phyloP scores from a whole-genome alignment of 2,113 vertebrate species.

The Octodon degus region DNA sequence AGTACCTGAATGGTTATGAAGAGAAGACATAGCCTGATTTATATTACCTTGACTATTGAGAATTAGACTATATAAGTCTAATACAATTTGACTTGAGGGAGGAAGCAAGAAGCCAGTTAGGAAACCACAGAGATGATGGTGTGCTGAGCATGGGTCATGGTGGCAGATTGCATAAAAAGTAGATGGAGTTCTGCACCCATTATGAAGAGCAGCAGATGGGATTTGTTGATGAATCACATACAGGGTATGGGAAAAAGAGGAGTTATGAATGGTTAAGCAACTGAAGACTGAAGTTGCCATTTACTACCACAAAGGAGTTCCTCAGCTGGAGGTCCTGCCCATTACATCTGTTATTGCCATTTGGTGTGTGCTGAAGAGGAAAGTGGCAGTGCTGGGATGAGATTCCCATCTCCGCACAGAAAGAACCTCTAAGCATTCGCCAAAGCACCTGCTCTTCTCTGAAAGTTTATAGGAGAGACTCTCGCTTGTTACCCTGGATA shows the following conservation, averaged over 20 bases:
- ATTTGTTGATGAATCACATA: background rate
- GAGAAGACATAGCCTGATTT: background rate
- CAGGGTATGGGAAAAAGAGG: background rate
- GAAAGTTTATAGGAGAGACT: background rate
- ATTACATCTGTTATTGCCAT: background rate
- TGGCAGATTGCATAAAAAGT: background rate
- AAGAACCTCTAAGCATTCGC: background rate
- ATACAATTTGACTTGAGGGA: background rate
- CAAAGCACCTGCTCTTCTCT: background rate
- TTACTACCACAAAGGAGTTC: background rate
- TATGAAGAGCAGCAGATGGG: background rate
- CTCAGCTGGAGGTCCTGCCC: background rate
- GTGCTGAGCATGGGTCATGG: background rate
- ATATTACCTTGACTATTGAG: background rate
- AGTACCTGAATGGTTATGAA: background rate
- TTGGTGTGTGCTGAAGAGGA: background rate
- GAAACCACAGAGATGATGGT: background rate
- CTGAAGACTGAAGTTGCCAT: background rate
- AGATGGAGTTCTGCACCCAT: background rate
- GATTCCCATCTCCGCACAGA: background rate
- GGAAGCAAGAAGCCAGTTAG: background rate
- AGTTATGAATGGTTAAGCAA: background rate
- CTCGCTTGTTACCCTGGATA: background rate
- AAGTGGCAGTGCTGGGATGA: background rate
- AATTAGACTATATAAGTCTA: background rate